Base-by-base conservation (phyloP, 2,113 vertebrate species). In the Galbula dea region DNA sequence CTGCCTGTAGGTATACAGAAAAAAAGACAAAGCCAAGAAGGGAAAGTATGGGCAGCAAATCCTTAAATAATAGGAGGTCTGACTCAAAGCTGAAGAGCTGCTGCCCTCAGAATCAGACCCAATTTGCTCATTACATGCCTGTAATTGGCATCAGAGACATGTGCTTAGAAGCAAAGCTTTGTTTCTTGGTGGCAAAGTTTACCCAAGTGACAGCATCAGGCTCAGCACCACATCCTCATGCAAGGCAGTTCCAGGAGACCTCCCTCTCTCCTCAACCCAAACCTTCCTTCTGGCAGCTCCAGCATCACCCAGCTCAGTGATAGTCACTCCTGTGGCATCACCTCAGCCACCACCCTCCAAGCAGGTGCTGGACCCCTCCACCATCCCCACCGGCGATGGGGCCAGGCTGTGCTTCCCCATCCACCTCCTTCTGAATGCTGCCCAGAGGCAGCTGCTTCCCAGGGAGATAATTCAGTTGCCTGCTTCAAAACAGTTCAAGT, bases 221-320 rank as follows among this genome's bases (percentile, higher is more conserved):
- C n/a, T 77, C 16, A 11, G 15, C 41, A 5, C 61, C 7, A 1
- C 76, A 9, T 49, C 41, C 59, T 36, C 34, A 1, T 1, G 22
- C 46, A 5, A 62, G 32, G 22, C 3, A 3, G 8, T 55, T 72
- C 26, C 0, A 2, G 54, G 59, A 66, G 27, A 41, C 4, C 54
- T 27, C 11, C 23, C 6, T 9, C 29, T 43, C 19, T 57, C 58
- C 41, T 30, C 37, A 21, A 23, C 7, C 21, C 75, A 24, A 29
- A 36, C 67, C 27, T 74, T 10, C 21, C 22, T 11, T 36, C 37
- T 34, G 7, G 23, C 34, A 30, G 45, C 61, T 39, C 21, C 41
- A 12, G n/a, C 46, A 17, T 15, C 1, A 0, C 39, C n/a, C 0
- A 0, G 9, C 24, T 68, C 1, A 7, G 83, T 54, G 46, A 36